These are phyloP conservation scores for Tolypeutes matacus DNA, from an alignment of 2,797 vertebrate species.

Conservation along the genomic window DNA sequence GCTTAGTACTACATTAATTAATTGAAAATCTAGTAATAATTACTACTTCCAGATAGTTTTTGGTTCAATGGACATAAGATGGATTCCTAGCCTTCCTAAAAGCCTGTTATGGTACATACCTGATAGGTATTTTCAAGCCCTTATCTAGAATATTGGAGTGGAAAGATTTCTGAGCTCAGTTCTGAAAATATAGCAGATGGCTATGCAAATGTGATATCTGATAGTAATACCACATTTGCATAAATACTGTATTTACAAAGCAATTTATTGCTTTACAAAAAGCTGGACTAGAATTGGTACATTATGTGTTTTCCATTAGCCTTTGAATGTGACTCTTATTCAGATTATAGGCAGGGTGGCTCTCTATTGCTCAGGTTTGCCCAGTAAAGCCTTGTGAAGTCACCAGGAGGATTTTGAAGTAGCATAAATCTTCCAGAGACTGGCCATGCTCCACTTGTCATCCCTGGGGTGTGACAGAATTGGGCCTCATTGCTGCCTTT, in stretches of 20 bases:
- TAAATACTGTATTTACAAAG: slow-evolving; percentile 80
- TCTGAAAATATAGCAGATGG: slow-evolving; percentile 78
- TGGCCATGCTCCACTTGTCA: neutral
- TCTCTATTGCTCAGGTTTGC: slow-evolving; percentile 16
- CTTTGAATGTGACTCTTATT: slow-evolving; percentile 47
- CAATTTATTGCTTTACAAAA: slow-evolving; percentile 71
- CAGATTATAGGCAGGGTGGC: neutral
- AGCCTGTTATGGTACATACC: slow-evolving; percentile 6
- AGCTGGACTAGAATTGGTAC: slow-evolving; percentile 68
- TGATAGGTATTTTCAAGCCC: slow-evolving; percentile 20
- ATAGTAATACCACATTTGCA: slow-evolving; percentile 84
- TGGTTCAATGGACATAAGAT: neutral
- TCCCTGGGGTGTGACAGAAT: neutral
- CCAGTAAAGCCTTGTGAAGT: neutral
- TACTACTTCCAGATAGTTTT: slow-evolving; percentile 27
- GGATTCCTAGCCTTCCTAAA: neutral
- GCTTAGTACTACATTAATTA: neutral
- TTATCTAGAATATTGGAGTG: slow-evolving; percentile 44
- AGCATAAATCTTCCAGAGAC: neutral
- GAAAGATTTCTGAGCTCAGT: slow-evolving; percentile 72
- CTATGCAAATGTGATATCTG: slow-evolving; percentile 76
- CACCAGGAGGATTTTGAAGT: neutral
- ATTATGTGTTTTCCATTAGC: slow-evolving; percentile 70
- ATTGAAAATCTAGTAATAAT: slow-evolving; percentile 57
- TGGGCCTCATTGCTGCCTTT: neutral